Evolutionary conservation across 2,888 invertebrate species (phyloP).

Genomic region (Trachelus stipa): DNA sequence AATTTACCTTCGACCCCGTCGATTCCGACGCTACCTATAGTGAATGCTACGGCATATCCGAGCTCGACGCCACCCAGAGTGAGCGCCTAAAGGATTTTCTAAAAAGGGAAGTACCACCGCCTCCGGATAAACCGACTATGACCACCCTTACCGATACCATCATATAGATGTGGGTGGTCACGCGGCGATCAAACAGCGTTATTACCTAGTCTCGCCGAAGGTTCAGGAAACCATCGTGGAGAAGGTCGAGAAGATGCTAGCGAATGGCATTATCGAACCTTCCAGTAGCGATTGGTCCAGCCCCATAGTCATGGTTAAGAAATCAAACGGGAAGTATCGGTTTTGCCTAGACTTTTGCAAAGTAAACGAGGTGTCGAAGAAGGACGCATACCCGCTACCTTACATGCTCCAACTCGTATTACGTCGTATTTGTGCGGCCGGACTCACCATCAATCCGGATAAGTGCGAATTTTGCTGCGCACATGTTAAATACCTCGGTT

Average conservation of each 20-base stretch:
- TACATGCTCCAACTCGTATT: constrained; percentile 23
- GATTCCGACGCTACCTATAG: not conserved
- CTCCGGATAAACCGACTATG: not conserved
- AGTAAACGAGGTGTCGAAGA: constrained; percentile 43
- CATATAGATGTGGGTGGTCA: constrained; percentile 15
- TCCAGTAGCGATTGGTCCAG: constrained; percentile 43
- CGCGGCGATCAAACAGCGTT: constrained; percentile 19
- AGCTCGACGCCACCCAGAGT: not conserved
- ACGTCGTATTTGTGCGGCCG: too few species aligned
- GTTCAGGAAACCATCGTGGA: constrained; percentile 14
- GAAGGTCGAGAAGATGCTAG: constrained; percentile 51
- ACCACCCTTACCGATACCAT: constrained; percentile 17
- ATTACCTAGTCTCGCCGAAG: constrained; percentile 13
- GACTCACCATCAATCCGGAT: too few species aligned
- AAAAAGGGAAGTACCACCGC: constrained; percentile 7
- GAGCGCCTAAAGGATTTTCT: not conserved
- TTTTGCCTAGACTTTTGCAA: constrained; percentile 48
- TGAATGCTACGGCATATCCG: not conserved
- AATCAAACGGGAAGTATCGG: constrained; percentile 40
- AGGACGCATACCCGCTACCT: constrained; percentile 20
- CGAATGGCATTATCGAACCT: constrained; percentile 43
- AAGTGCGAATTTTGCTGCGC: too few species aligned
- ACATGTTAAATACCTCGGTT: too few species aligned
- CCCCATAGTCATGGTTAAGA: constrained; percentile 43
- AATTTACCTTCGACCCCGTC: not conserved